Base-by-base conservation (phyloP, 2,888 invertebrate genomes). In the Entomobrya multifasciata region DNA sequence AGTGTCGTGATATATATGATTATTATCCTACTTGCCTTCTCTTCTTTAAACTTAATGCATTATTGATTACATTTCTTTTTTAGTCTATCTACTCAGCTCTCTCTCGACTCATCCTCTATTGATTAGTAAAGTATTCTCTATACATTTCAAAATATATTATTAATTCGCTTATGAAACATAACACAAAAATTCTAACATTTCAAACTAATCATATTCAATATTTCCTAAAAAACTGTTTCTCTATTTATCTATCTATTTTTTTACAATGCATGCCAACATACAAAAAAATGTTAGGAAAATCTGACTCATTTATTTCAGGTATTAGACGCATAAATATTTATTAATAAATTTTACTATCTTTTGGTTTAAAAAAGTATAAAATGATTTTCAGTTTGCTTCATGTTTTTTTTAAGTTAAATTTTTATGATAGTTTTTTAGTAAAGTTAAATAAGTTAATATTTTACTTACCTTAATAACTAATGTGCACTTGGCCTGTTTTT, bases 261-360 rank as follows among this genome's bases (percentile, higher is more conserved):
- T 79, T 77, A 76, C 44, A 72, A 57, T 86, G 86, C 86, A 86
- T 86, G 86, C 86, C 49, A 72, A 25, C 79, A 80, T 72, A 76
- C n/a, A 86, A 17, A 52, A 67, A 67, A 44, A 27, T 41, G 13
- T 70, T 80, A 80, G 86, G 80, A 86, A 80, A 80, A 41, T 79
- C 79, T 74, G 86, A 86, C 72, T 60, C 72, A 80, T 86, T 86
- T 79, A 41, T 86, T 86, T 79, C 86, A 86, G 86, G 86, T 86
- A 86, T 72, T 85, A 77, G 55, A 67, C 47, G 36, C 55, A 70
- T 44, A 55, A 10, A 76, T 27, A 76, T 76, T 36, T 77, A 17
- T 10, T 44, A 41, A 57, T 41, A 20, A 17, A 44, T 77, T 44
- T 36, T 20, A 60, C n/a, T n/a, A n/a, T 55, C 6, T 6, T 25